These are phyloP conservation scores for Ahaetulla prasina DNA, from an alignment of 2,113 vertebrate species.

Conservation along the genomic window DNA sequence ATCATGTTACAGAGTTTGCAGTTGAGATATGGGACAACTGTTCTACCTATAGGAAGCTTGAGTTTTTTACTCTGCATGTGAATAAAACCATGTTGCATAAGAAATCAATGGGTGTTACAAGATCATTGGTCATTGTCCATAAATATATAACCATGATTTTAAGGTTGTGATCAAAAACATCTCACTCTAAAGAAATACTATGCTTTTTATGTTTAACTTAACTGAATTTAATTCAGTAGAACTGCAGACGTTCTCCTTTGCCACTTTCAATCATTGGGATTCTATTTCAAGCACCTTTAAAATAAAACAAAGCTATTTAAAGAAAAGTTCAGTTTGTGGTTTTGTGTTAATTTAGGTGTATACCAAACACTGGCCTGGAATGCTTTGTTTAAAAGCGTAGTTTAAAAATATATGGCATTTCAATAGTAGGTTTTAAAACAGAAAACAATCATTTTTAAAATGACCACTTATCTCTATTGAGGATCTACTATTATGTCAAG, in stretches of 20 bases:
- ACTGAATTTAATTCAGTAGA: not conserved
- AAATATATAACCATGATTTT: not conserved
- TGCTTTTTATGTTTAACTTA: not conserved
- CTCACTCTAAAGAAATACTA: not conserved
- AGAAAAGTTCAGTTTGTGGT: not conserved
- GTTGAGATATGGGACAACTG: not conserved
- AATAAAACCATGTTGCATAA: not conserved
- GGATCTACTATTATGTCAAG: slow-evolving; percentile 1
- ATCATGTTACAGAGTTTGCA: not conserved
- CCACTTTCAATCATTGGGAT: slow-evolving; percentile 2
- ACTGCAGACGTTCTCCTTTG: not conserved
- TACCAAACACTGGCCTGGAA: not conserved
- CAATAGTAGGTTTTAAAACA: not conserved
- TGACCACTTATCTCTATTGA: not conserved
- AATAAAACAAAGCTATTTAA: slow-evolving; percentile 7
- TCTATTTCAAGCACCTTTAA: not conserved
- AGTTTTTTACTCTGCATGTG: not conserved
- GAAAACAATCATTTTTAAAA: slow-evolving; percentile 11
- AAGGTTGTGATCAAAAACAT: not conserved
- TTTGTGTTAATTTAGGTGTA: not conserved
- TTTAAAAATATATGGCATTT: not conserved
- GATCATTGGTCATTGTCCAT: not conserved
- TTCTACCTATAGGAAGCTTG: not conserved
- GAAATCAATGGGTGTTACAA: not conserved
- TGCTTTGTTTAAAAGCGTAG: not conserved